Evolutionary conservation across 2,888 invertebrate genomes (phyloP).

Genomic region (Drosophila prostipennis): DNA sequence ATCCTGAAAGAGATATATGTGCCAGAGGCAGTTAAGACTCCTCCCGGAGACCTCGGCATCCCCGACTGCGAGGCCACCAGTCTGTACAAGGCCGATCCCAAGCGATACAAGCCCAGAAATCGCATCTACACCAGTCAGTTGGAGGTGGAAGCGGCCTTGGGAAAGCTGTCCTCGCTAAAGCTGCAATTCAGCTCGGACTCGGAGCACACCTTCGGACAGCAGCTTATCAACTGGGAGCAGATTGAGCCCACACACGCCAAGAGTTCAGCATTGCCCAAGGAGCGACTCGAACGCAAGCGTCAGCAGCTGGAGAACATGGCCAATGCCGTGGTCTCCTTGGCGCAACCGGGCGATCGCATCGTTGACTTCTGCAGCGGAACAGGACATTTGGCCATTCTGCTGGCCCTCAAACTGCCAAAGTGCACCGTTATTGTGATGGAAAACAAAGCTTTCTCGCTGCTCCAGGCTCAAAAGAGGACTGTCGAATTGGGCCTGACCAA

Average conservation of each 20-base stretch:
- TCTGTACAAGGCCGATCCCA: slow-evolving; percentile 89
- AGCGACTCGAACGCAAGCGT: slow-evolving; percentile 90
- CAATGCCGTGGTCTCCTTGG: slow-evolving; percentile 90
- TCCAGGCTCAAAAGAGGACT: slow-evolving; percentile 90
- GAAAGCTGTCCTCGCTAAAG: slow-evolving; percentile 77
- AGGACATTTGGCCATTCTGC: slow-evolving; percentile 94
- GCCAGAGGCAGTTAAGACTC: slow-evolving; percentile 39
- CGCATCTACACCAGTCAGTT: slow-evolving; percentile 90
- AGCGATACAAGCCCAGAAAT: slow-evolving; percentile 89
- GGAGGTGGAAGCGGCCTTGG: slow-evolving; percentile 87
- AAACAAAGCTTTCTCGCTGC: slow-evolving; percentile 94
- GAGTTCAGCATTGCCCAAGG: slow-evolving; percentile 91
- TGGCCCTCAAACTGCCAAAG: slow-evolving; percentile 91
- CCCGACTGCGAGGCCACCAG: slow-evolving; percentile 79
- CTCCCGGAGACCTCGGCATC: slow-evolving; percentile 58
- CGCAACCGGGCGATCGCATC: slow-evolving; percentile 88
- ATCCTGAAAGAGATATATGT: slow-evolving; percentile 72
- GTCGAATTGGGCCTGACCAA: slow-evolving; percentile 88
- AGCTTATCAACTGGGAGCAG: slow-evolving; percentile 87
- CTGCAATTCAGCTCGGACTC: slow-evolving; percentile 74
- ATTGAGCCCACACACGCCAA: slow-evolving; percentile 90
- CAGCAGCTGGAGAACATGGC: slow-evolving; percentile 94
- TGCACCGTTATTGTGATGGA: slow-evolving; percentile 93
- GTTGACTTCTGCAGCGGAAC: slow-evolving; percentile 98
- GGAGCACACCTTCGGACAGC: slow-evolving; percentile 61